Conservation (phyloP, 2,888 invertebrate genomes). For the Ormia ochracea region DNA sequence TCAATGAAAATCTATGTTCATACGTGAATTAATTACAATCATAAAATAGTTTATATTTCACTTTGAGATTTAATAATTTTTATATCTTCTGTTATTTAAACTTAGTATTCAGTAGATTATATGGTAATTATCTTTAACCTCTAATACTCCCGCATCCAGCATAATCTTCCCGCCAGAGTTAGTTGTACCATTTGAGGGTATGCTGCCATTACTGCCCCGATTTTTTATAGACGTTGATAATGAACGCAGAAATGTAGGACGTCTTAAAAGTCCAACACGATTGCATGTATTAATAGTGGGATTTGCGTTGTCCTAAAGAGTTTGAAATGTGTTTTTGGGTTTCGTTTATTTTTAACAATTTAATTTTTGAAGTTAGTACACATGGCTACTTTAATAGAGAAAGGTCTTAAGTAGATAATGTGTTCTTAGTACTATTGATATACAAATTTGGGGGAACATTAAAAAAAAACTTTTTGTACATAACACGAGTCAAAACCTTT, state of each 20-base stretch:
- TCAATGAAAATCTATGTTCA: conserved; percentile 89
- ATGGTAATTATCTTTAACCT: conserved; percentile 73
- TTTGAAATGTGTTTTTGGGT: conserved; percentile 53
- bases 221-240: conserved; percentile 73
- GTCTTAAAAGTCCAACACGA: conserved; percentile 74
- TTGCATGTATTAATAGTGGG: conserved; percentile 63
- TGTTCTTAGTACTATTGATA: background rate
- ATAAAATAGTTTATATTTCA: background rate
- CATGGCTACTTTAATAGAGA: too few species aligned
- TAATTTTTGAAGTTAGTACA: too few species aligned
- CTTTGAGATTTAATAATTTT: background rate
- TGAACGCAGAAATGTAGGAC: conserved; percentile 75
- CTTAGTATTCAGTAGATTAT: background rate
- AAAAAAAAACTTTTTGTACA: too few species aligned
- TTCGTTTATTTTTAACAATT: conserved; percentile 16
- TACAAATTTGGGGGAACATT: background rate
- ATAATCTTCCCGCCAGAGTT: conserved; percentile 76
- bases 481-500: too few species aligned
- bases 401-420: too few species aligned
- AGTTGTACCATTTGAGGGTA: conserved; percentile 70
- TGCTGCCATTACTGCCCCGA: conserved; percentile 72
- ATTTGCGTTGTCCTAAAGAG: conserved; percentile 49
- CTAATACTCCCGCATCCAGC: conserved; percentile 76
- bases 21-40: background rate
- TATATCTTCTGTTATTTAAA: background rate